Conservation (phyloP, 2,888 invertebrate species). For the Hydrotaea diabolus region DNA sequence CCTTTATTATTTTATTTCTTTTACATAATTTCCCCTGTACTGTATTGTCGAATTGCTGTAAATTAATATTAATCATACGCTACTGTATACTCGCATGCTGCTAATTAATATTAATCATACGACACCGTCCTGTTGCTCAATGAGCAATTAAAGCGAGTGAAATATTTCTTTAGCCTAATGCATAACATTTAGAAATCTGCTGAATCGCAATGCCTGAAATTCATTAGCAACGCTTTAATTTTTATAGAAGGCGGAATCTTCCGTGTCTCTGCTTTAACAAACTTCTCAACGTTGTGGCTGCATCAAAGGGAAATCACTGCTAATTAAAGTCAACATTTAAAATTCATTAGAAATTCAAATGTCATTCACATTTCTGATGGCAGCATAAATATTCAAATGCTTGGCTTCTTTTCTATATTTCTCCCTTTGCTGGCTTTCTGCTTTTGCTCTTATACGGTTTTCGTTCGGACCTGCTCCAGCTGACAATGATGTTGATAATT, state of each 20-base stretch:
- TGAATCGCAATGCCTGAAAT: not conserved
- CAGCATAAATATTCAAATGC: not conserved
- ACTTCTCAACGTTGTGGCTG: not conserved
- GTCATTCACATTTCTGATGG: conserved; percentile 57
- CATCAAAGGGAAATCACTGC: conserved; percentile 71
- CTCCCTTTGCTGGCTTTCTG: not conserved
- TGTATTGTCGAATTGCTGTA: no score
- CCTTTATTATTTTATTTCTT: no score
- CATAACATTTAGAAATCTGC: not conserved
- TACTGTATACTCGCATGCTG: no score
- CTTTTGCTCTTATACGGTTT: not conserved
- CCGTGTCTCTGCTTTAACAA: not conserved
- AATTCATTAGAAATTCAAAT: conserved; percentile 76
- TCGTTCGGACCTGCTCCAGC: not conserved
- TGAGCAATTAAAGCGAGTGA: not conserved
- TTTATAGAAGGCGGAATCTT: not conserved
- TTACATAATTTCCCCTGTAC: no score
- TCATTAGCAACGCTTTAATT: conserved; percentile 1
- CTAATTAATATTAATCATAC: conserved; percentile 2
- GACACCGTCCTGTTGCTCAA: not conserved
- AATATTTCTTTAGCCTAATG: not conserved
- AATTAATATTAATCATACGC: no score
- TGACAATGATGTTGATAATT: not conserved
- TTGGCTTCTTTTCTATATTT: conserved; percentile 1
- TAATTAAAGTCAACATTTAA: conserved; percentile 77